These are phyloP conservation scores for Monopterus albus DNA, from an alignment of 2,113 vertebrate species.

Conservation along the genomic window DNA sequence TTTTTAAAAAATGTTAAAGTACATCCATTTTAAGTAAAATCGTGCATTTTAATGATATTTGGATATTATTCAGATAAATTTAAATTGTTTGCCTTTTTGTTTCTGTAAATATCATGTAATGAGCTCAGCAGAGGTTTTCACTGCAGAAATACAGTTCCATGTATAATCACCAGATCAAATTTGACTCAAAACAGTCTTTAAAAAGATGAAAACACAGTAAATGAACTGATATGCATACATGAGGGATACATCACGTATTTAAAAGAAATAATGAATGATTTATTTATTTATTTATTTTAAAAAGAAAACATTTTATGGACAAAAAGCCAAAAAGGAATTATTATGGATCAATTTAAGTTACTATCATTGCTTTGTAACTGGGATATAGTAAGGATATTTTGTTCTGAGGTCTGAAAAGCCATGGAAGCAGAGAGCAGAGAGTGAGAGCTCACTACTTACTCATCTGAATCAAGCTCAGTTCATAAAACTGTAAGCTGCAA, in stretches of 20 bases:
- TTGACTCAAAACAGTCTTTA: neutral
- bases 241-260: constrained; percentile 22
- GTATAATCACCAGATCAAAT: constrained; percentile 6
- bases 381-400: neutral
- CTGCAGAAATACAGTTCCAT: constrained; percentile 12
- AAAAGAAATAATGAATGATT: constrained; percentile 15
- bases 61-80: no score
- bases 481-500: constrained; percentile 60
- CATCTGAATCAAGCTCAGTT: constrained; percentile 60
- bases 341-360: constrained; percentile 16
- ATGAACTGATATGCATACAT: neutral
- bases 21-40: no score
- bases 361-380: constrained; percentile 7
- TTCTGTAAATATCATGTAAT: neutral
- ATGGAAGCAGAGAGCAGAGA: constrained; percentile 25
- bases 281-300: constrained; percentile 4
- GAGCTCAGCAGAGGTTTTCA: constrained; percentile 16
- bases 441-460: constrained; percentile 31
- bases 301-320: constrained; percentile 14
- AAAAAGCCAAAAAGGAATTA: constrained; percentile 16
- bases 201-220: neutral
- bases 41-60: no score
- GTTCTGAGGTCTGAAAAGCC: constrained; percentile 25
- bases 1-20: no score
- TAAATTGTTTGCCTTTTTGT: no score